These are phyloP conservation scores for Hemistola chrysoprasaria DNA, from an alignment of 2,888 invertebrate genomes.

Conservation along the genomic window DNA sequence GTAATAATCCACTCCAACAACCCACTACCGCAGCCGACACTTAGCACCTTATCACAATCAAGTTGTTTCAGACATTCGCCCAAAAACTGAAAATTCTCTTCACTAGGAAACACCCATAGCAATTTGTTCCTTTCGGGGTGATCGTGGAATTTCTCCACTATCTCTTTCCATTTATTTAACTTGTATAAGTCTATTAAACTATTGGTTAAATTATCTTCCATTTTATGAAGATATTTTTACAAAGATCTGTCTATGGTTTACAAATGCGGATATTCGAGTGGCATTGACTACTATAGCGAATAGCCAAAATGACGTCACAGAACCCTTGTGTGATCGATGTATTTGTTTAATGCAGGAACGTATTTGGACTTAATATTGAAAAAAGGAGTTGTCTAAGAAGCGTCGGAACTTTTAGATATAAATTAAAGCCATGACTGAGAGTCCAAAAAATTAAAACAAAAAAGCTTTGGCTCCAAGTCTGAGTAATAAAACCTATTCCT, in stretches of 20 bases:
- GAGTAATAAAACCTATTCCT: no score
- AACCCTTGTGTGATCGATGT: slow-evolving; percentile 40
- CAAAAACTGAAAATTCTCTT: slow-evolving; percentile 84
- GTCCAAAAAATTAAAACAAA: no score
- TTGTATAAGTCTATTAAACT: slow-evolving; percentile 61
- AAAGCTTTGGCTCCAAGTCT: no score
- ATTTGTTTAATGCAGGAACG: slow-evolving; percentile 36
- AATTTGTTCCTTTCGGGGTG: slow-evolving; percentile 79
- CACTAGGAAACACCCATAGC: slow-evolving; percentile 89
- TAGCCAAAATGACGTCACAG: slow-evolving; percentile 19
- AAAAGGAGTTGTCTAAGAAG: no score
- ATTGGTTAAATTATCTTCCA: slow-evolving; percentile 66
- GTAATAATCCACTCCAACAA: slow-evolving; percentile 91
- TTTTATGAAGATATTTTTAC: no score
- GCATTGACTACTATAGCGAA: slow-evolving; percentile 41
- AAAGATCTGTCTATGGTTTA: slow-evolving; percentile 8
- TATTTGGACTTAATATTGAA: slow-evolving; percentile 35
- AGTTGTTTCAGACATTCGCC: slow-evolving; percentile 63
- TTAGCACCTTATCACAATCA: slow-evolving; percentile 78
- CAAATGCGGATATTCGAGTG: slow-evolving; percentile 12
- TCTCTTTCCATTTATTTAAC: slow-evolving; percentile 71
- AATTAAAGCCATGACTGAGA: no score
- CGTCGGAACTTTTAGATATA: no score
- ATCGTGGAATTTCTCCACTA: slow-evolving; percentile 67
- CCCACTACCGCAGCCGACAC: slow-evolving; percentile 91